Evolutionary conservation across 2,797 vertebrate species (phyloP), one percentile per base, ranked within the genome.

Genomic region (Urocyon cinereoargenteus): DNA sequence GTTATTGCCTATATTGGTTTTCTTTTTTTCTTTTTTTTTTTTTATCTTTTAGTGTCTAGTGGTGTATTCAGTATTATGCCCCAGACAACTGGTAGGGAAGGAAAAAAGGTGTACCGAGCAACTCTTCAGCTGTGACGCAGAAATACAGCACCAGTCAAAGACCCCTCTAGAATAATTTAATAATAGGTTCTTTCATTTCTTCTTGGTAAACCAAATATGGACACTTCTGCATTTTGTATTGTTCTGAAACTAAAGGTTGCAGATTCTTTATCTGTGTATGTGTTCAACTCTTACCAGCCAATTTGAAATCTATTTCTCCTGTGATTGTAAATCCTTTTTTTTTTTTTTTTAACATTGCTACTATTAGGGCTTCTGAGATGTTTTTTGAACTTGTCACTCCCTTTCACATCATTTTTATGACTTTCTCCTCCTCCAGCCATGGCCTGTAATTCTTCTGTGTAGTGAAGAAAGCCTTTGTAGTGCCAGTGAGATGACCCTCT

Each of bases 211-310:
- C 18, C 31, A 75, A n/a, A 72, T 28, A 61, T 13, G 31, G n/a
- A 78, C 73, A 66, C 36, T n/a, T 88, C 45, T 8, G 34, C 24
- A 40, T 66, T 95, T 84, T 79, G 13, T 66, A 57, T 59, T 83
- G 66, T 88, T 88, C n/a, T 79, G 81, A 90, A 93, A 2, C 40
- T 75, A 49, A 61, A 75, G 59, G 55, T 22, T 22, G 51, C 40
- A 59, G 14, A 61, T 51, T 68, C 13, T 73, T 91, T 78, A 61
- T 61, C 31, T 84, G 19, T 83, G 68, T 62, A 26, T 91, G 57
- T 79, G 49, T 73, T 96, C 55, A 55, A 72, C 34, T 49, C 34
- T 82, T 92, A 93, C 92, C 83, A 72, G 62, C 18, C 36, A 59
- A 24, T 87, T 87, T 66, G 75, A 92, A 83, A 86, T 70, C 28